These are phyloP conservation scores for Drosophila sulfurigaster DNA, from an alignment of 1,140 invertebrate species.

Conservation along the genomic window DNA sequence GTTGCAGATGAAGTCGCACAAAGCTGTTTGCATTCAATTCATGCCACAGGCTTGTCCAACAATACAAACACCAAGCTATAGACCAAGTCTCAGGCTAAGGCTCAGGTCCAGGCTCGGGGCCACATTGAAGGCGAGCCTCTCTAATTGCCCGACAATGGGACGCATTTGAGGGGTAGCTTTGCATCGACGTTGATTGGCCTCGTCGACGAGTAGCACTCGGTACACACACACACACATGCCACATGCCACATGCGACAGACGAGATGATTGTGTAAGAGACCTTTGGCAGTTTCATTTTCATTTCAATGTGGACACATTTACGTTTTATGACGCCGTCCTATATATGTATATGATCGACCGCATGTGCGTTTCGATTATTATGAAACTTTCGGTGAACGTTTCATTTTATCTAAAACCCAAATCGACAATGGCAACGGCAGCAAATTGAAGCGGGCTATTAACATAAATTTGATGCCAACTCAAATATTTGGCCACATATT, in stretches of 20 bases:
- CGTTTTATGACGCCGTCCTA: slow-evolving; percentile 11
- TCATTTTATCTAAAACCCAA: slow-evolving; percentile 35
- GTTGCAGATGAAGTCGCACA: slow-evolving; percentile 56
- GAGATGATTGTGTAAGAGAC: background rate
- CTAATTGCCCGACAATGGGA: slow-evolving; percentile 49
- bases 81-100: background rate
- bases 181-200: slow-evolving; percentile 37
- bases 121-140: slow-evolving; percentile 8
- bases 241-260: background rate
- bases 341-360: slow-evolving; percentile 19
- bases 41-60: slow-evolving; percentile 50
- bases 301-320: slow-evolving; percentile 7
- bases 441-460: slow-evolving; percentile 55
- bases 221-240: no score
- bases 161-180: slow-evolving; percentile 8
- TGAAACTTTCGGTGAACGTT: slow-evolving; percentile 21
- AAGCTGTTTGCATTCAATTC: slow-evolving; percentile 67
- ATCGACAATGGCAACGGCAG: slow-evolving; percentile 9
- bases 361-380: slow-evolving; percentile 39
- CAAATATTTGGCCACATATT: slow-evolving; percentile 62
- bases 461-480: slow-evolving; percentile 65
- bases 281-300: slow-evolving; percentile 12
- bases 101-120: background rate
- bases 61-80: slow-evolving; percentile 24
- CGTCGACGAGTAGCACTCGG: no score